Evolutionary conservation across 2,888 invertebrate species (phyloP).

Genomic region (Habrosyne pyritoides): DNA sequence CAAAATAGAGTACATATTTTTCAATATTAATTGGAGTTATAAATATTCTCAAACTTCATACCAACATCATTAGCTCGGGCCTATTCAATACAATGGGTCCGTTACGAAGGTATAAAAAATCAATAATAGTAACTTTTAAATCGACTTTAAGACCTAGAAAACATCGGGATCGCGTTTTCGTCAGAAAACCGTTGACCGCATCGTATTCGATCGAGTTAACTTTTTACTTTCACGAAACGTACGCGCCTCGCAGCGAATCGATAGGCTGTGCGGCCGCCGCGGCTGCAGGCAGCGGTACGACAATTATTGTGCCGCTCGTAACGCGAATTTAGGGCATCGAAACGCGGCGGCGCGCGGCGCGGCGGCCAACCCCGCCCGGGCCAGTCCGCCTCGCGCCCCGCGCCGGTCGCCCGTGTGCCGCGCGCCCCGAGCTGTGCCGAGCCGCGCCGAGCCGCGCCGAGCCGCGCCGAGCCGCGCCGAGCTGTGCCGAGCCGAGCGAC

Average conservation of each 20-base stretch:
- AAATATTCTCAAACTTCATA: slow-evolving; percentile 16
- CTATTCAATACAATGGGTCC: slow-evolving; percentile 25
- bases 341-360: slow-evolving; percentile 56
- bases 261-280: slow-evolving; percentile 70
- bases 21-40: slow-evolving; percentile 26
- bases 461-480: slow-evolving; percentile 29
- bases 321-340: slow-evolving; percentile 78
- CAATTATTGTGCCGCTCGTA: slow-evolving; percentile 73
- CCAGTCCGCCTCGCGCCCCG: slow-evolving; percentile 32
- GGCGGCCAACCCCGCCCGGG: slow-evolving; percentile 25
- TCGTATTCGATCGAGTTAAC: slow-evolving; percentile 76
- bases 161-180: slow-evolving; percentile 61
- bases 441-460: slow-evolving; percentile 23
- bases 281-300: slow-evolving; percentile 75
- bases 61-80: slow-evolving; percentile 25
- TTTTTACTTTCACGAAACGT: slow-evolving; percentile 76
- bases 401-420: slow-evolving; percentile 27
- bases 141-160: slow-evolving; percentile 73
- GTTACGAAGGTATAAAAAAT: slow-evolving; percentile 50
- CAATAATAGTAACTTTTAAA: slow-evolving; percentile 60
- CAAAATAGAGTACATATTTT: no score
- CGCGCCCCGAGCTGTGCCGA: slow-evolving; percentile 29
- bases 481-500: slow-evolving; percentile 19
- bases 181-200: slow-evolving; percentile 68
- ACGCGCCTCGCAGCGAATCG: slow-evolving; percentile 62